These are phyloP conservation scores for Enteromius paludinosus DNA, from an alignment of 2,797 vertebrate species.

Conservation along the genomic window DNA sequence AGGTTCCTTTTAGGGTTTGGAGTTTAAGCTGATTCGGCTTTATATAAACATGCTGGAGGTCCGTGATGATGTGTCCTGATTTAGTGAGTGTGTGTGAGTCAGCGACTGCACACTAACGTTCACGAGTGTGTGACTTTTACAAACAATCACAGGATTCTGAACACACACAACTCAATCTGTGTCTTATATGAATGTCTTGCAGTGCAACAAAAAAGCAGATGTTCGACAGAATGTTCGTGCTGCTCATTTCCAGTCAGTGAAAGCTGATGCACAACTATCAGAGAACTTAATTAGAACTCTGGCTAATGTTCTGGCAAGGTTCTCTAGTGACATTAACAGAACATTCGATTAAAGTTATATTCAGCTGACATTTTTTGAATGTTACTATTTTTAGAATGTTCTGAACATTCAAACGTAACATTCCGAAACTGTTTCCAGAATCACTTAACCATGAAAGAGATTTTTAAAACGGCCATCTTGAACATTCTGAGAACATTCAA, in stretches of 20 bases:
- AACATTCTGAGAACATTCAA: neutral
- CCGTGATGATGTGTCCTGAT: slow-evolving; percentile 7
- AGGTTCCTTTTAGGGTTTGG: neutral
- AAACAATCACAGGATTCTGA: slow-evolving; percentile 10
- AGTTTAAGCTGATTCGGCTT: neutral
- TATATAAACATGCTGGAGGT: neutral
- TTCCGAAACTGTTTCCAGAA: neutral
- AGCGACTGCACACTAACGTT: neutral
- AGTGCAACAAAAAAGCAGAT: neutral
- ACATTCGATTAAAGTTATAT: neutral
- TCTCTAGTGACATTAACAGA: neutral
- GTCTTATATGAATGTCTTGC: neutral
- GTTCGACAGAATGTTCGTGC: neutral
- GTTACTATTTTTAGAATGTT: neutral
- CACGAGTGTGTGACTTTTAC: slow-evolving; percentile 37
- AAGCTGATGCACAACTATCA: neutral
- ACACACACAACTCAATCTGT: neutral
- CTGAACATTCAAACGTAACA: neutral
- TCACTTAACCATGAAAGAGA: neutral
- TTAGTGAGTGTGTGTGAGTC: slow-evolving; percentile 20
- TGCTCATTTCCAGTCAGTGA: neutral
- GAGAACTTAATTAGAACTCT: neutral
- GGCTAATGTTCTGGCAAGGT: neutral
- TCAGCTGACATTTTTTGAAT: neutral
- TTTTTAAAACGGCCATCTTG: neutral